Evolutionary conservation across 2,888 invertebrate genomes (phyloP), one percentile per base, ranked within the genome.

Genomic region (Drosophila anomalipes): DNA sequence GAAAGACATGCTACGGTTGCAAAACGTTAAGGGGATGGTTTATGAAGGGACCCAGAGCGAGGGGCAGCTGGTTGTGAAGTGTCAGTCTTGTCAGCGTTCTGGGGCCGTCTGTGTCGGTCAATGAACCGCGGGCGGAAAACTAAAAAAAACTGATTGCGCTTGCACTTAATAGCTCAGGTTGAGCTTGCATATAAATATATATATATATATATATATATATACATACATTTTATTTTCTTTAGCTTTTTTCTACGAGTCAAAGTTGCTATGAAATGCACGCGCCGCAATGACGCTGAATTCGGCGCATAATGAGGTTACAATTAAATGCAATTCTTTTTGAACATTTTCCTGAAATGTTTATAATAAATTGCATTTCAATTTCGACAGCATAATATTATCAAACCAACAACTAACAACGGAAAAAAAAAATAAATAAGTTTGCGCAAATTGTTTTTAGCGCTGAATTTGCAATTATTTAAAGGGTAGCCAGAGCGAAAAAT

Each of bases 71-170:
- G 60, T 63, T 79, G 49, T 44, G 52, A 78, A 71, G 66, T 59
- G 86, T 82, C 28, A 28, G 28, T 77, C 86, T 74, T 86, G 89
- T 86, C 89, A 86, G 86, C 89, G 79, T 41, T 84, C 59, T 87
- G 76, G 76, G 86, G 89, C 86, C 88, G 84, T 74, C 72, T 70
- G 71, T 73, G 81, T 67, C 80, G 86, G 86, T 88, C 86, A 81
- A 70, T 81, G 86, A 86, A 86, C 86, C 59, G 44, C 61, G 30
- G 59, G 70, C 84, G 81, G 82, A 82, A 86, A 86, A 83, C 79
- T 70, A 53, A 68, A 84, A 22, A 79, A 81, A 79, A 88, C 65
- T 86, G 84, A 82, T 88, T 82, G 68, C 79, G 64, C 26, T 57
- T 59, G 82, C 86, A 74, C 65, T 82, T 78, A 72, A 70, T 74